These are phyloP conservation scores for Enteromius unitaeniatus DNA, from an alignment of 2,797 vertebrate genomes.

Conservation along the genomic window DNA sequence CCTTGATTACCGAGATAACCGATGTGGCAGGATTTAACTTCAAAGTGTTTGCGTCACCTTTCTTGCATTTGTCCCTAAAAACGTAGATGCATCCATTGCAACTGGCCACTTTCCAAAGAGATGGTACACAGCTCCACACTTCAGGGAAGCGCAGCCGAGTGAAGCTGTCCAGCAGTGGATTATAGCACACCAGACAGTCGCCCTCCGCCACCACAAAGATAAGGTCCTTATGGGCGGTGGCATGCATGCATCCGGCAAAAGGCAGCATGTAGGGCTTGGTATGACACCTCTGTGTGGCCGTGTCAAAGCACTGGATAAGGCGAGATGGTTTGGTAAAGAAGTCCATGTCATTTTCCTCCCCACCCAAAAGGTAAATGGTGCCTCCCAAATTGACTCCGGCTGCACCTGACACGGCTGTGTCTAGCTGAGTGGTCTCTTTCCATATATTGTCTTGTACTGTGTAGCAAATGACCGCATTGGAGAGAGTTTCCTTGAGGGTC, in stretches of 20 bases:
- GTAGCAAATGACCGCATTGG: slow-evolving; percentile 96
- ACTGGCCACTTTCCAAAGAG: slow-evolving; percentile 98
- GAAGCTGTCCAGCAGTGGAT: slow-evolving; percentile 96
- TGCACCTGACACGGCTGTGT: slow-evolving; percentile 93
- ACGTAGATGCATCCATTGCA: slow-evolving; percentile 98
- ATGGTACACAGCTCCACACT: slow-evolving; percentile 94
- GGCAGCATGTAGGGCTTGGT: slow-evolving; percentile 95
- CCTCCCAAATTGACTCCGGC: slow-evolving; percentile 95
- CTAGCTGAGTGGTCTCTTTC: slow-evolving; percentile 94
- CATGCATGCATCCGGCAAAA: slow-evolving; percentile 95
- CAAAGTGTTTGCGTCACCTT: slow-evolving; percentile 94
- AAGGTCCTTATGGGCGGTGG: slow-evolving; percentile 95
- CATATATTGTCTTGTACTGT: slow-evolving; percentile 95
- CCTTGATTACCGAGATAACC: slow-evolving; percentile 91
- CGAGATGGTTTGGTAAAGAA: slow-evolving; percentile 98
- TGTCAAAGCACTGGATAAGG: slow-evolving; percentile 97
- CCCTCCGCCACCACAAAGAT: slow-evolving; percentile 97
- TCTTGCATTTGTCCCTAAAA: slow-evolving; percentile 97
- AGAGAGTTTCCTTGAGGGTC: slow-evolving; percentile 94
- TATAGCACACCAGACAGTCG: slow-evolving; percentile 95
- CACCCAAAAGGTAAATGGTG: slow-evolving; percentile 94
- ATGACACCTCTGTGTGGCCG: slow-evolving; percentile 88
- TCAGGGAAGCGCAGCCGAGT: slow-evolving; percentile 94
- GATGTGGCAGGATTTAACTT: slow-evolving; percentile 98
- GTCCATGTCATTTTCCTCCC: slow-evolving; percentile 98